Evolutionary conservation across 2,888 invertebrate genomes (phyloP).

Genomic region (Pandemis corylana): DNA sequence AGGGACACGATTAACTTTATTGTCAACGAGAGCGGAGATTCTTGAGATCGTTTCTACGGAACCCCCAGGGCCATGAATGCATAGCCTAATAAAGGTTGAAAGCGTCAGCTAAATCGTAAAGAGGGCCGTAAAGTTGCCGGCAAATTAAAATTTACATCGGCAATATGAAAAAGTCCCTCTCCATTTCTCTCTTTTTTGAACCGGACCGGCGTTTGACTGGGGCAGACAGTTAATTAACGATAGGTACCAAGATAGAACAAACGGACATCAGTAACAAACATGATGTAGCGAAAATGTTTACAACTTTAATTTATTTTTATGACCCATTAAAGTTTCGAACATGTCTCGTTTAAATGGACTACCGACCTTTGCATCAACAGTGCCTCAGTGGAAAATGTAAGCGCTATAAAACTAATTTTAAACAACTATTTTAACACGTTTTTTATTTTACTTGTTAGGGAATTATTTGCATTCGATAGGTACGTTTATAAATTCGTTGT

Average conservation of each 20-base stretch:
- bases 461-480: background rate
- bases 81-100: slow-evolving; percentile 79
- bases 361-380: background rate
- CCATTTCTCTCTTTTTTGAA: slow-evolving; percentile 72
- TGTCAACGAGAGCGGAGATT: slow-evolving; percentile 40
- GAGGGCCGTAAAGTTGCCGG: slow-evolving; percentile 80
- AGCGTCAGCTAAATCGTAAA: slow-evolving; percentile 81
- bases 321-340: slow-evolving; percentile 33
- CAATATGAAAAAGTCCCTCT: slow-evolving; percentile 80
- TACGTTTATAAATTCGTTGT: background rate
- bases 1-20: slow-evolving; percentile 26
- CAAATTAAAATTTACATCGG: slow-evolving; percentile 84
- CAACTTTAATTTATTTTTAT: slow-evolving; percentile 45
- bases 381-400: background rate
- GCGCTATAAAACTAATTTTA: background rate
- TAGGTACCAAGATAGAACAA: slow-evolving; percentile 66
- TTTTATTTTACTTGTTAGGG: background rate
- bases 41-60: slow-evolving; percentile 58
- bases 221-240: slow-evolving; percentile 80
- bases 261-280: slow-evolving; percentile 66
- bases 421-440: background rate
- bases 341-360: slow-evolving; percentile 24
- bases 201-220: slow-evolving; percentile 71
- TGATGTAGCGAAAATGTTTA: slow-evolving; percentile 56
- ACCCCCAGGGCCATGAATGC: slow-evolving; percentile 69